Evolutionary conservation across 2,888 invertebrate species (phyloP).

Genomic region (Eupithecia insigniata): DNA sequence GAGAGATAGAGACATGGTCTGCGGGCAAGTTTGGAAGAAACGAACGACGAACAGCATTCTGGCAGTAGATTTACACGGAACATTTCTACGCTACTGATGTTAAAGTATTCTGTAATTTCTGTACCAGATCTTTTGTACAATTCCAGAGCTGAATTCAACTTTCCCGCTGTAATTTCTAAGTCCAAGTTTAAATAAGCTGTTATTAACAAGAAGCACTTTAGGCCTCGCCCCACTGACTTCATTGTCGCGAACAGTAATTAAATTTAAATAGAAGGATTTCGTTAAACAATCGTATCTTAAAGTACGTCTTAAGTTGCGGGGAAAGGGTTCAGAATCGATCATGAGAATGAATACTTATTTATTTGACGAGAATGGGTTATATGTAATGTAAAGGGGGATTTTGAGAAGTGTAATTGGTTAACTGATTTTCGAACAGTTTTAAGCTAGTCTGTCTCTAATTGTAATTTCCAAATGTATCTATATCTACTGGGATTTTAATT

Average conservation of each 20-base stretch:
- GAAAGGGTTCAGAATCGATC: conserved; percentile 3
- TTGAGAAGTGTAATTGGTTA: conserved; percentile 4
- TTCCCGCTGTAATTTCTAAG: conserved; percentile 14
- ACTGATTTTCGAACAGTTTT: background rate
- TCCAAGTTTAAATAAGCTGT: conserved; percentile 18
- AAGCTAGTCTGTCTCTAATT: background rate
- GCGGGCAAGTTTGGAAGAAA: too few species aligned
- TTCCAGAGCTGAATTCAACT: conserved; percentile 5
- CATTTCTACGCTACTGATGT: background rate
- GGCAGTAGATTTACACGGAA: background rate
- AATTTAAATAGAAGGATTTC: conserved; percentile 14
- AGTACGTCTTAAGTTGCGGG: conserved; percentile 1
- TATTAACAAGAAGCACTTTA: conserved; percentile 15
- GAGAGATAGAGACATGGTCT: too few species aligned
- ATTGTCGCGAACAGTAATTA: conserved; percentile 17
- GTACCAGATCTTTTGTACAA: background rate
- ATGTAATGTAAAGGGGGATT: background rate
- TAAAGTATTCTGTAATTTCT: background rate
- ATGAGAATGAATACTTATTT: conserved; percentile 2
- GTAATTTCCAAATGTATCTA: background rate
- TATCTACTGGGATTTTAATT: background rate
- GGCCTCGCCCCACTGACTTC: conserved; percentile 13
- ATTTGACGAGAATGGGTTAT: conserved; percentile 10
- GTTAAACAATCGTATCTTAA: conserved; percentile 4
- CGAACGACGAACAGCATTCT: too few species aligned